Evolutionary conservation across 2,888 invertebrate species (phyloP), one percentile per base, ranked within the genome.

Genomic region (Glyphotaelius pellucidus): DNA sequence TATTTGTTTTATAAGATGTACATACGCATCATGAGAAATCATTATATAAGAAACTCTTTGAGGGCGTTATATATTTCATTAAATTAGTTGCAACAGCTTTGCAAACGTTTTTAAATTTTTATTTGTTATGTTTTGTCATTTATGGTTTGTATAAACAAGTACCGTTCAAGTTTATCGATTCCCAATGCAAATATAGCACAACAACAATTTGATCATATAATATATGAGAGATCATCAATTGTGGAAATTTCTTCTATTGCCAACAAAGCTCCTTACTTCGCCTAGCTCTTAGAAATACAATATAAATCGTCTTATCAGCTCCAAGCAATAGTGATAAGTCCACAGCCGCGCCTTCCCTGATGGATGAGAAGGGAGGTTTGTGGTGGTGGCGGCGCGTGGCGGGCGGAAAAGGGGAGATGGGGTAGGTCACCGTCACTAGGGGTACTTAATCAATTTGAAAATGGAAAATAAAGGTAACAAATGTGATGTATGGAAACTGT

Each of bases 261-360:
- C 14, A n/a, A 85, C 85, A 42, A 38, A 85, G n/a, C 25, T 38
- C 35, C 25, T 42, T 12, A 42, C 42, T 12, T 85, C 31, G 35
- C 32, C 85, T 12, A 47, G 84, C 85, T 90, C 67, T 90, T 90
- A 38, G 90, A 90, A 90, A 90, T 84, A 83, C 80, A 83, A 90
- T 84, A 90, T 90, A 90, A 90, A 90, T 90, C 90, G 84, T 85
- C 90, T 90, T 90, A 90, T 90, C 90, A 52, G 52, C 38, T 67
- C 79, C 52, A 35, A 19, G 90, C 90, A 90, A 90, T 90, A 90
- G 87, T 87, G 90, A 90, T 90, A 90, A 90, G 90, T 90, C 90
- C 38, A 79, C 85, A 85, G 90, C 85, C 85, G 90, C 84, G 90
- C 85, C 87, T 87, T 90, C 79, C n/a, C 67, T 90, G 90, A 90